Percentiles rank a stretch among this genome's conserved stretches.
Evolutionary conservation across 2,113 vertebrate genomes (phyloP).

Genomic region (Gambusia holbrooki): DNA sequence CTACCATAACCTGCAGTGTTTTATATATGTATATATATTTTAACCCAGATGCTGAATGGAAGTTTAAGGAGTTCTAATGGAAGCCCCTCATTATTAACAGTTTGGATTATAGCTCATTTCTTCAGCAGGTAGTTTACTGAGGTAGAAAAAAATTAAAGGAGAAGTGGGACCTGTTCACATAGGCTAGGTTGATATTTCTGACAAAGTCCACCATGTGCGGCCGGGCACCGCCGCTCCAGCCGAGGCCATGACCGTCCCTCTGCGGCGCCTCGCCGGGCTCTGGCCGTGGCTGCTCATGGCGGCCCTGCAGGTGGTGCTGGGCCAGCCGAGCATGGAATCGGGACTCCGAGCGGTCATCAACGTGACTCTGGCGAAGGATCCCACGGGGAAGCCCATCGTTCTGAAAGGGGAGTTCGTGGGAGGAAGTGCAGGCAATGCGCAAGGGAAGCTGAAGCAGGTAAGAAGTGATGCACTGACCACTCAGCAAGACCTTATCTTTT

Average conservation of each 20-base stretch:
- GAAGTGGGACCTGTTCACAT: conserved; percentile 15
- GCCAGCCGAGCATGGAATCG: conserved; percentile 86
- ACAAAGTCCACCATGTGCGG: conserved; percentile 89
- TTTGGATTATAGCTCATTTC: conserved; percentile 46
- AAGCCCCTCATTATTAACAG: conserved; percentile 31
- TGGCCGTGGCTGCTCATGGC: conserved; percentile 98
- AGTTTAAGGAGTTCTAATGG: conserved; percentile 41
- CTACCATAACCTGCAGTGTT: conserved; percentile 7
- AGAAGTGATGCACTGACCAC: conserved; percentile 36
- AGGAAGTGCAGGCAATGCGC: conserved; percentile 86
- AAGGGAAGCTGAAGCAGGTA: conserved; percentile 97
- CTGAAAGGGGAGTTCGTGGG: conserved; percentile 92
- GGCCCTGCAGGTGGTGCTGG: conserved; percentile 89
- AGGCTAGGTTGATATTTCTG: not conserved
- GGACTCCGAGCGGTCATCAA: conserved; percentile 89
- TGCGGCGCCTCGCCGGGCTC: conserved; percentile 92
- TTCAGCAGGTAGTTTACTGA: conserved; percentile 23
- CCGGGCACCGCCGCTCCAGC: conserved; percentile 86
- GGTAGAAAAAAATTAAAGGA: not conserved
- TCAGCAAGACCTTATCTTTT: conserved; percentile 4
- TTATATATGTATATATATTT: conserved; percentile 9
- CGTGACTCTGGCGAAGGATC: conserved; percentile 90
- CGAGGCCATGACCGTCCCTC: conserved; percentile 96
- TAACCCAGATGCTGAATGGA: conserved; percentile 53
- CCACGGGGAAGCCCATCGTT: conserved; percentile 82